A percentile compares a stretch with the other conserved stretches of the same genome.
phyloP scores from a whole-genome alignment of 1,140 invertebrate species.

The Monomorium pharaonis region DNA sequence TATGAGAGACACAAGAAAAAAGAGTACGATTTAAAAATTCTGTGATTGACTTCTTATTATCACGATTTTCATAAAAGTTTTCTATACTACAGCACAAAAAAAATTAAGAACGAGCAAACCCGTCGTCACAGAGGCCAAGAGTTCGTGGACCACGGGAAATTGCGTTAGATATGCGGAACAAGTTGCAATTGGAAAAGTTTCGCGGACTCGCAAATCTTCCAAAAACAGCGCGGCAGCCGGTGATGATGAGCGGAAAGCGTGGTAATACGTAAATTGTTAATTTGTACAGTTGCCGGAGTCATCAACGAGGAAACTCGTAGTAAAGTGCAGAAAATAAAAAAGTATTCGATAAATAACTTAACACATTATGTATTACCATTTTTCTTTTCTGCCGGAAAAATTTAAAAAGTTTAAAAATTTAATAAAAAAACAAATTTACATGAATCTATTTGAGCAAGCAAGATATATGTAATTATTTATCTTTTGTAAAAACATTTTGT shows the following conservation, averaged over 20 bases:
- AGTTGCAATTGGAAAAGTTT: slow-evolving; percentile 69
- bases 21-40: slow-evolving; percentile 16
- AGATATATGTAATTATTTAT: neutral
- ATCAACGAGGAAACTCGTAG: slow-evolving; percentile 14
- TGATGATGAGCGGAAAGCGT: slow-evolving; percentile 46
- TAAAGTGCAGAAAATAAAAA: slow-evolving; percentile 7
- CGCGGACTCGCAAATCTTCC: slow-evolving; percentile 61
- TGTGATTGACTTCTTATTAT: slow-evolving; percentile 41
- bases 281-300: slow-evolving; percentile 49
- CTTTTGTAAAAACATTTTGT: neutral
- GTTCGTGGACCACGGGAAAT: slow-evolving; percentile 50
- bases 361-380: neutral
- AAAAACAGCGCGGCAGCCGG: slow-evolving; percentile 49
- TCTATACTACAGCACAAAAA: neutral
- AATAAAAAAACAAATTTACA: neutral
- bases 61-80: slow-evolving; percentile 35
- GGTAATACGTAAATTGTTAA: slow-evolving; percentile 61
- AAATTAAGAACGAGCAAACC: slow-evolving; percentile 47
- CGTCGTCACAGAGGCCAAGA: slow-evolving; percentile 35
- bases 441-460: neutral
- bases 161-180: slow-evolving; percentile 61
- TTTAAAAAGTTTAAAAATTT: neutral
- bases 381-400: neutral
- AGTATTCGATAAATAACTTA: slow-evolving; percentile 8
- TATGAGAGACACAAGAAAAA: neutral